Percentiles rank a stretch among this genome's conserved stretches.
Evolutionary conservation across 2,797 vertebrate genomes (phyloP).

Genomic region (Heteromormyrus szaboi): DNA sequence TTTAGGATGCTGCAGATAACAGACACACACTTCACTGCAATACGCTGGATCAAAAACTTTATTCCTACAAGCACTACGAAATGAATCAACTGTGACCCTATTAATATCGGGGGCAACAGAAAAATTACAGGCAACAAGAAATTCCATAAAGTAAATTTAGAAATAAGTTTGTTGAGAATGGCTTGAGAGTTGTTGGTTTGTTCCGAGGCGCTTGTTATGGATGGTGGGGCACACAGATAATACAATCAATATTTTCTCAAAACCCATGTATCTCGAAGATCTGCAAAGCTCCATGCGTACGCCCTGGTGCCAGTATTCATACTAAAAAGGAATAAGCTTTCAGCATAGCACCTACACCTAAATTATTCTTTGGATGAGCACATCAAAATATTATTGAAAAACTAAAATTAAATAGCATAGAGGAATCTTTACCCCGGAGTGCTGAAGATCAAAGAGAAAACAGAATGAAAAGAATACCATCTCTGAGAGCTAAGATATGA

Average conservation of each 20-base stretch:
- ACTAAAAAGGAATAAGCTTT: background rate
- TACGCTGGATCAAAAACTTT: background rate
- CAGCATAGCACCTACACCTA: background rate
- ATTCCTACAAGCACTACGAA: background rate
- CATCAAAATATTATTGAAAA: background rate
- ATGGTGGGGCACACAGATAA: background rate
- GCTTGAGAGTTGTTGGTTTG: background rate
- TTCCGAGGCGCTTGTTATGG: background rate
- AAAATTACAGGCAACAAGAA: background rate
- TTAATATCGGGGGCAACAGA: background rate
- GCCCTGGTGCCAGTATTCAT: background rate
- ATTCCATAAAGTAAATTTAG: background rate
- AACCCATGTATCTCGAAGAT: background rate
- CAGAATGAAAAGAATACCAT: background rate
- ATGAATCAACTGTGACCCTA: background rate
- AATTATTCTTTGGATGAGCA: background rate
- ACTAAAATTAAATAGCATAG: background rate
- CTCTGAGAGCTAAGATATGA: background rate
- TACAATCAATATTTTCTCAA: background rate
- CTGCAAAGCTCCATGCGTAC: background rate
- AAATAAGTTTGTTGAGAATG: background rate
- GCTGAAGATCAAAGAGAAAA: background rate
- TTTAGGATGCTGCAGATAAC: background rate
- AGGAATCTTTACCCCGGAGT: background rate
- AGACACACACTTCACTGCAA: background rate